Conservation (phyloP, 2,888 invertebrate species). For the Marasmarcha lunaedactyla region DNA sequence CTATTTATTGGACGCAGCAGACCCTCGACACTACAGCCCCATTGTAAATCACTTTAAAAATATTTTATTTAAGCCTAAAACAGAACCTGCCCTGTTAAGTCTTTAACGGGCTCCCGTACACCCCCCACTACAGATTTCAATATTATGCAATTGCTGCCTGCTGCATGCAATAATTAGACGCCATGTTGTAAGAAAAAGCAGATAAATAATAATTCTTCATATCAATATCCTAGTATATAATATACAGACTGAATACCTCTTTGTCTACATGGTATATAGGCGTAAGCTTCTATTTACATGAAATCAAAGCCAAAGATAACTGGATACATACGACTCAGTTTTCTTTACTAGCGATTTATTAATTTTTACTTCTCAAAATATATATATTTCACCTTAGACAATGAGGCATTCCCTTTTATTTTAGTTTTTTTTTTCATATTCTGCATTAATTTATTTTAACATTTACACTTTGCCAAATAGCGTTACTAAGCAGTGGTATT, state of each 20-base stretch:
- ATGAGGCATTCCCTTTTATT: slow-evolving; percentile 40
- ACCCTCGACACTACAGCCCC: no score
- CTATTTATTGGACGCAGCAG: no score
- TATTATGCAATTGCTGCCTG: neutral
- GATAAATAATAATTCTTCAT: slow-evolving; percentile 51
- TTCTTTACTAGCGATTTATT: no score
- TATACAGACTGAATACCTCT: slow-evolving; percentile 40
- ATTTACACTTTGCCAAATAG: slow-evolving; percentile 55
- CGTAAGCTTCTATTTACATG: slow-evolving; percentile 5
- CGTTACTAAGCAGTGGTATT: slow-evolving; percentile 49
- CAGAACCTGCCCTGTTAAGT: no score
- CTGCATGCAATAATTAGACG: neutral
- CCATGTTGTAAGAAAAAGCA: slow-evolving; percentile 44
- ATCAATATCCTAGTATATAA: slow-evolving; percentile 39
- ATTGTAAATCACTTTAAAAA: no score
- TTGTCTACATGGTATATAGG: slow-evolving; percentile 23
- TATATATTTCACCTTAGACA: slow-evolving; percentile 20
- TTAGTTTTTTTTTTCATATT: slow-evolving; percentile 25
- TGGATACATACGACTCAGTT: no score
- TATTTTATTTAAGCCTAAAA: no score
- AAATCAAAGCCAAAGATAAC: slow-evolving; percentile 4
- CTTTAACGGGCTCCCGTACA: no score
- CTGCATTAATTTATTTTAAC: slow-evolving; percentile 48
- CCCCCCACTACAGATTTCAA: no score
- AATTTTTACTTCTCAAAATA: no score